These are phyloP conservation scores for Alouatta palliata DNA, from an alignment of 2,113 vertebrate species.

Conservation along the genomic window DNA sequence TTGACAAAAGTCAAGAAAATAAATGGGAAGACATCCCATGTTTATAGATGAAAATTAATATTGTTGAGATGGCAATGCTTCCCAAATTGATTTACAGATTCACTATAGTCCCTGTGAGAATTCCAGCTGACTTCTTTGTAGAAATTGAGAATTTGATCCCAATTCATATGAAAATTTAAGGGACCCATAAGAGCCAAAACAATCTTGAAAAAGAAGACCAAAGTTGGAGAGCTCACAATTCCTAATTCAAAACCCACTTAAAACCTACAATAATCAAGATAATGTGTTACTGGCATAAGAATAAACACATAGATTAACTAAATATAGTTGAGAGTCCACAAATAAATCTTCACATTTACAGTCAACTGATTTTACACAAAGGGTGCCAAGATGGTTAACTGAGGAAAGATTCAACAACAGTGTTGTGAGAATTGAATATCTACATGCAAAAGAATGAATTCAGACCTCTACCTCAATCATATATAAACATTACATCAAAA, in stretches of 20 bases:
- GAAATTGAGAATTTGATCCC: neutral
- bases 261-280: neutral
- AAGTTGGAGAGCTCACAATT: neutral
- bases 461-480: neutral
- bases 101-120: neutral
- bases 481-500: neutral
- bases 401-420: neutral
- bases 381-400: neutral
- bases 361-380: slow-evolving; percentile 9
- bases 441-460: neutral
- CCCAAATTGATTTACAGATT: neutral
- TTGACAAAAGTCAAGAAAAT: neutral
- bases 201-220: neutral
- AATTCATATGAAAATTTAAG: slow-evolving; percentile 15
- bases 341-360: neutral
- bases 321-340: neutral
- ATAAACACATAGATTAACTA: neutral
- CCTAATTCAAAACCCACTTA: neutral
- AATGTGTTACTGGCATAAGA: neutral
- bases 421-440: neutral
- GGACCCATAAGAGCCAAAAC: neutral
- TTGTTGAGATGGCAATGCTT: neutral
- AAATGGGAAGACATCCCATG: neutral
- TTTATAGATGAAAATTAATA: neutral
- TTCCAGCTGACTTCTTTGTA: neutral